A percentile compares a stretch with the other conserved stretches of the same genome.
These are phyloP conservation scores for Pseudachorutes palmiensis DNA, from an alignment of 1,140 invertebrate genomes.

Conservation along the genomic window DNA sequence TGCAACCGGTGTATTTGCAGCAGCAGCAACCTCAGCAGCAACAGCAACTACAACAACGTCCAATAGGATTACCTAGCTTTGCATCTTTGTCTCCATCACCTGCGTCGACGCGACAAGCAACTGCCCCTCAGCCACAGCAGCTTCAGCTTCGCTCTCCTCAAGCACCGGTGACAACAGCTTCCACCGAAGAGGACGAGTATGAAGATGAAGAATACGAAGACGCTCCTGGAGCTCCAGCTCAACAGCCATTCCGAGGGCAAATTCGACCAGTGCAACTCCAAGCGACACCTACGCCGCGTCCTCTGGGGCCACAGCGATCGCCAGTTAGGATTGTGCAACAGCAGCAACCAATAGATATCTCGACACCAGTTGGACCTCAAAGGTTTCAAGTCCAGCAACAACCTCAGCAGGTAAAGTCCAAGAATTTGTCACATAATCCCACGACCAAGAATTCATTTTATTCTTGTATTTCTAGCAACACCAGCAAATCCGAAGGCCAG, in stretches of 20 bases:
- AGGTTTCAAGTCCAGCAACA: no score
- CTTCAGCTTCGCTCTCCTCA: neutral
- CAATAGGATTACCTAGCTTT: neutral
- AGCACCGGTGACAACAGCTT: neutral
- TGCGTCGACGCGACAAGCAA: no score
- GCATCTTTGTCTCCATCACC: no score
- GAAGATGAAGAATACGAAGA: conserved; percentile 30
- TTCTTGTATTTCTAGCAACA: no score
- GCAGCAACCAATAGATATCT: neutral
- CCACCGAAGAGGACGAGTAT: conserved; percentile 25
- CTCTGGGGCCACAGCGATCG: neutral
- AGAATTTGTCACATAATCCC: no score
- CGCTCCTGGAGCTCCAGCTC: neutral
- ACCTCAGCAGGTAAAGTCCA: no score
- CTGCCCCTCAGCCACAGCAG: neutral
- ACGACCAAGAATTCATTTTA: no score
- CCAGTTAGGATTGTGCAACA: conserved; percentile 16
- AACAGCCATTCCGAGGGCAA: neutral
- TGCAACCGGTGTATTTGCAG: conserved; percentile 1
- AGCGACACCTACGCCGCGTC: neutral
- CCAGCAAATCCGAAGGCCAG: no score
- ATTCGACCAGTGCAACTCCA: neutral
- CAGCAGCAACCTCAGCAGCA: neutral
- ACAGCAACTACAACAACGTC: neutral
- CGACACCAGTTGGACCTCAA: neutral